Conservation (phyloP, 2,888 invertebrate species). For the Tachystola acroxantha region DNA sequence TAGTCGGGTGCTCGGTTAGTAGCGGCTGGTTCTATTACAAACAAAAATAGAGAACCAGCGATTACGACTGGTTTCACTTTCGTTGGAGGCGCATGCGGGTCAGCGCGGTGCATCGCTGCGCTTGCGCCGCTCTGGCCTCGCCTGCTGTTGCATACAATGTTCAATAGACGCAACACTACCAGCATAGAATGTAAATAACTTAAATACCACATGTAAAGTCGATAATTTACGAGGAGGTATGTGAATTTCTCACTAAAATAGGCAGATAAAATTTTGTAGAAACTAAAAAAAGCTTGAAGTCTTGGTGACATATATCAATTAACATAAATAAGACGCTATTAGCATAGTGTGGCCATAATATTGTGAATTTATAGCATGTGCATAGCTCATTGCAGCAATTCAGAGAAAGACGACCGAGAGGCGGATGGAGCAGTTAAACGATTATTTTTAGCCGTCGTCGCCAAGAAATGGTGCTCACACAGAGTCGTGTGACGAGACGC, state of each 20-base stretch:
- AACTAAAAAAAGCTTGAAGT: neutral
- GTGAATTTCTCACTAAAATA: neutral
- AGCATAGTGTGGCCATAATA: constrained; percentile 17
- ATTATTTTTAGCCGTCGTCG: constrained; percentile 42
- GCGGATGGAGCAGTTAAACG: constrained; percentile 41
- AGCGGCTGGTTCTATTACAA: constrained; percentile 17
- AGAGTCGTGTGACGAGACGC: constrained; percentile 47
- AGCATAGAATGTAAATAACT: constrained; percentile 10
- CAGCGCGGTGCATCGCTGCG: constrained; percentile 43
- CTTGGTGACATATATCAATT: neutral
- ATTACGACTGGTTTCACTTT: constrained; percentile 64
- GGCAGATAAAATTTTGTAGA: neutral
- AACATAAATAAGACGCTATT: constrained; percentile 3
- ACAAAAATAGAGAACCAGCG: constrained; percentile 41
- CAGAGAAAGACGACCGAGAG: constrained; percentile 36
- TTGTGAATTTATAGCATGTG: constrained; percentile 32
- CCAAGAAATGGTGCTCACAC: constrained; percentile 53
- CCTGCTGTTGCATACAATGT: constrained; percentile 22
- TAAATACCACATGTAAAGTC: neutral
- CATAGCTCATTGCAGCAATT: constrained; percentile 30
- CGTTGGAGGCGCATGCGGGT: constrained; percentile 49
- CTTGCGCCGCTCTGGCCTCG: constrained; percentile 27
- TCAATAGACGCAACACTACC: constrained; percentile 16
- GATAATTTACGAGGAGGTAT: neutral
- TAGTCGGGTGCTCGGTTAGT: constrained; percentile 15